Evolutionary conservation across 2,888 invertebrate genomes (phyloP).

Genomic region (Agrypnus murinus): DNA sequence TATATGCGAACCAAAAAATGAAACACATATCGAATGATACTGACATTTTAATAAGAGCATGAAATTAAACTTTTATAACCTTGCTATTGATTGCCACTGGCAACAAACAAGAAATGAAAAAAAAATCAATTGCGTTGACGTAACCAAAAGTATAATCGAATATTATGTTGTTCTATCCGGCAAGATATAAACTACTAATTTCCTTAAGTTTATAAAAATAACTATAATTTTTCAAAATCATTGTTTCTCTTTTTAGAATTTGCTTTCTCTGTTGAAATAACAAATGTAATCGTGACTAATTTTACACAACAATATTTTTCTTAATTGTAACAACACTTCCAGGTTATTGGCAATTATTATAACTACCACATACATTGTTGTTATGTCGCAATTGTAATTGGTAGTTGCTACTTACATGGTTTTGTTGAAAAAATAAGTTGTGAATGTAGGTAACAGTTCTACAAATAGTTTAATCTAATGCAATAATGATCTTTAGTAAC

Average conservation of each 20-base stretch:
- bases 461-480: too few species aligned
- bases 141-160: slow-evolving; percentile 2
- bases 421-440: too few species aligned
- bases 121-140: slow-evolving; percentile 17
- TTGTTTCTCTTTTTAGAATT: too few species aligned
- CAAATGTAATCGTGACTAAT: slow-evolving; percentile 24
- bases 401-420: neutral
- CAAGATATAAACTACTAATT: too few species aligned
- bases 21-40: too few species aligned
- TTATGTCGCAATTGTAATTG: neutral
- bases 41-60: neutral
- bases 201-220: too few species aligned
- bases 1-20: too few species aligned
- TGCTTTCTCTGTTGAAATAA: slow-evolving; percentile 9
- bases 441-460: too few species aligned
- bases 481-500: too few species aligned
- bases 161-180: too few species aligned
- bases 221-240: too few species aligned
- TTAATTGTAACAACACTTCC: slow-evolving; percentile 34
- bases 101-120: neutral
- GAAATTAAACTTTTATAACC: slow-evolving; percentile 20
- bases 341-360: slow-evolving; percentile 27
- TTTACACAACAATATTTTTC: slow-evolving; percentile 32
- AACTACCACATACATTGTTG: neutral
- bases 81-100: slow-evolving; percentile 11